Evolutionary conservation across 2,113 vertebrate species (phyloP).

Genomic region (Zosterops hypoxanthus): DNA sequence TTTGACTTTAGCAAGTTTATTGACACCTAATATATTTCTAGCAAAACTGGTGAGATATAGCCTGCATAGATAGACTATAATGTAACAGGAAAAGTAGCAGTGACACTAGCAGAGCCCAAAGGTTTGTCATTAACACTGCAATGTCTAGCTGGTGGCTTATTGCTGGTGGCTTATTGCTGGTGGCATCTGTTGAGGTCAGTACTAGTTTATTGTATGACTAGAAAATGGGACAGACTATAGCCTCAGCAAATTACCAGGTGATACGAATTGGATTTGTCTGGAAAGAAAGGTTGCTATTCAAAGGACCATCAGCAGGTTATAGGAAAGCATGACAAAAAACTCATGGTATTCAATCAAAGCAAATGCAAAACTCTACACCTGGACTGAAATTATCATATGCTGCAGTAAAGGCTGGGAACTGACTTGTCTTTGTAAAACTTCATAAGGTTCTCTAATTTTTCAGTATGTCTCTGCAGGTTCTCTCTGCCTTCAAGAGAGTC

Average conservation of each 20-base stretch:
- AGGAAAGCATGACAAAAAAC: not conserved
- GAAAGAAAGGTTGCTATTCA: not conserved
- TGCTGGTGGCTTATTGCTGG: not conserved
- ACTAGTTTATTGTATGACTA: not conserved
- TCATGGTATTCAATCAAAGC: not conserved
- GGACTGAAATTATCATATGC: accelerated
- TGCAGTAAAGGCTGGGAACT: not conserved
- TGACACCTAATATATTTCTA: not conserved
- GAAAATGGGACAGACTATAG: not conserved
- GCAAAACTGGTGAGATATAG: not conserved
- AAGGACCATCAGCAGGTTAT: not conserved
- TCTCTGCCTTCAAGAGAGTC: not conserved
- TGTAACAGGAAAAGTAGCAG: not conserved
- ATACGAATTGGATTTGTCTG: not conserved
- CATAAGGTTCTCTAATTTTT: not conserved
- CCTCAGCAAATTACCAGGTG: not conserved
- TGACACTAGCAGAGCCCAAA: not conserved
- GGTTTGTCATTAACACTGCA: not conserved
- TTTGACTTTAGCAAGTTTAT: not conserved
- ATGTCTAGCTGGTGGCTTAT: not conserved
- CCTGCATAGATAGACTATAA: not conserved
- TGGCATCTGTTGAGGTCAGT: not conserved
- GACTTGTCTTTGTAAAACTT: not conserved
- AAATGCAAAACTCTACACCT: not conserved
- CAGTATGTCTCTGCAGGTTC: accelerated